Evolutionary conservation across 2,888 invertebrate genomes (phyloP), one percentile per base, ranked within the genome.

Genomic region (Plebejus melissa): DNA sequence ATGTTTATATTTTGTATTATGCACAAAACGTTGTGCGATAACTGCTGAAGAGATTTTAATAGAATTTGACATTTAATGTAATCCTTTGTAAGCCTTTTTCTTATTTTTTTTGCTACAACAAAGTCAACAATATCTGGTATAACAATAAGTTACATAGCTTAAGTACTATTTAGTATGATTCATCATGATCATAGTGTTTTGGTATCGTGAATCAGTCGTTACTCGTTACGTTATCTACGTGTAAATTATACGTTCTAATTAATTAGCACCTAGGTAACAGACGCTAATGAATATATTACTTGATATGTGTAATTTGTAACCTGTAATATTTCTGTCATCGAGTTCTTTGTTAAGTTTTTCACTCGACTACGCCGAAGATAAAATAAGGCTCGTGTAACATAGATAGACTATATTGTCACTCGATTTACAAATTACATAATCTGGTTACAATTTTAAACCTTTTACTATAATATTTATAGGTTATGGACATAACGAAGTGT

Each of bases 271-370:
- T 65, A 65, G 65, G 65, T 32, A 65, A 65, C 36, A 65, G 13
- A 65, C 60, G 28, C 65, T 65, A 32, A 65, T 65, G 65, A 65
- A 65, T 65, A 36, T 65, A 65, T 65, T 65, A 65, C 65, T 65
- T 65, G 65, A 36, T 65, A 16, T 65, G 16, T 65, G 65, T 65
- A 65, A 65, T 65, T 65, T 65, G 32, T 16, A 65, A 5, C 65
- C 32, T 65, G 32, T 65, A 65, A 65, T 65, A 65, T 5, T 65
- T 36, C 65, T 65, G 65, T 65, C 65, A 65, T 65, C 65, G 65
- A 65, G 65, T 65, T 65, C 65, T 65, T 65, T 65, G 65, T 65
- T 65, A 65, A 9, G 6, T 60, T 60, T 28, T 65, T 65, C 32
- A 5, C 32, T 4, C 1, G 50, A 50, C 50, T 50, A 50, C 50